Evolutionary conservation across 2,797 vertebrate species (phyloP), one percentile per base, ranked within the genome.

Genomic region (Limnodromus scolopaceus): DNA sequence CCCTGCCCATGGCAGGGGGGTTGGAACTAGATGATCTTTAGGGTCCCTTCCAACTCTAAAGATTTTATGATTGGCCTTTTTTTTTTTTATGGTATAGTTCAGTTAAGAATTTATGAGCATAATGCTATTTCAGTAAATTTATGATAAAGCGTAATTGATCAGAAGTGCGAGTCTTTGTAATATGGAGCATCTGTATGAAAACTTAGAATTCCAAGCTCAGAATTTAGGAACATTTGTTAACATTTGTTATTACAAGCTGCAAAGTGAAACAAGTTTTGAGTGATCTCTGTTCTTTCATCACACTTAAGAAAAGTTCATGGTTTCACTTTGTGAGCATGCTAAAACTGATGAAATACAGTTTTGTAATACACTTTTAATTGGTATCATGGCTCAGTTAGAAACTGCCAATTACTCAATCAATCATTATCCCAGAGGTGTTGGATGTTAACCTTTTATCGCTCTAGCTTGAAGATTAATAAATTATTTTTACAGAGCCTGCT

Each of bases 401-500:
- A 48, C 22, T 1, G 6, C 4, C 5, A 38, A 39, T 86, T 60
- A 66, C 49, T 95, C 34, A 45, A 19, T 57, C 18, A 82, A 1
- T 80, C 18, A 13, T 79, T 89, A 45, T 48, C 11, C 17, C 23
- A 45, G 20, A 23, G 2, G 1, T 14, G n/a, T 81, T 71, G 39
- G 32, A 41, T 66, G 13, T 76, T 84, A 89, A 53, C 2, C 0
- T 18, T 91, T 94, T 70, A 49, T 45, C 15, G 38, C 13, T n/a
- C 36, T 65, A 49, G 5, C 22, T 46, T 96, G 30, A 86, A 87
- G 25, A 83, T 30, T 71, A 77, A 90, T 79, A 64, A 45, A 30
- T 19, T 65, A 28, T 69, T 95, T 95, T 97, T 96, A 19, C 93
- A 98, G 98, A 97, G 90, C 82, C 89, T 61, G 53, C 13, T 55